Evolutionary conservation across 2,888 invertebrate genomes (phyloP).

Genomic region (Helicoverpa assulta): DNA sequence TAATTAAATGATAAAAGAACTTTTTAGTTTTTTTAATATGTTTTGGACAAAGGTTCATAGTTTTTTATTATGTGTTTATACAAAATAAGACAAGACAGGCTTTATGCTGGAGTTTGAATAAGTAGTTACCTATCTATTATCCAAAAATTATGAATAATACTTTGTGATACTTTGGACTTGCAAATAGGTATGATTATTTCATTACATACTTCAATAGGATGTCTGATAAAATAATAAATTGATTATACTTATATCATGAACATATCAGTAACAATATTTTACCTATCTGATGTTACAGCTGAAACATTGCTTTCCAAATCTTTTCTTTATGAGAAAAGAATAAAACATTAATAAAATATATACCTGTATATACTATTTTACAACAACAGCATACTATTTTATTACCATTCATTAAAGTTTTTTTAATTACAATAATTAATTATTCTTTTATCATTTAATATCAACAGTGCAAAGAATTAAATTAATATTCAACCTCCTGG

Average conservation of each 20-base stretch:
- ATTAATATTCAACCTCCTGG: conserved; percentile 82
- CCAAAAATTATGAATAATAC: too few species aligned
- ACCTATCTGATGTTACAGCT: background rate
- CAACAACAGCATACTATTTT: background rate
- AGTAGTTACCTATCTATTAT: too few species aligned
- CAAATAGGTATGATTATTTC: background rate
- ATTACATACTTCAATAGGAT: background rate
- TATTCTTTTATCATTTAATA: conserved; percentile 54
- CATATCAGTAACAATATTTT: background rate
- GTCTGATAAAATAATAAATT: background rate
- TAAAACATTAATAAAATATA: background rate
- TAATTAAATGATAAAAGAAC: conserved; percentile 58
- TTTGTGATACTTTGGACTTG: background rate
- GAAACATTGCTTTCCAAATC: background rate
- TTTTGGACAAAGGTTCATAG: too few species aligned
- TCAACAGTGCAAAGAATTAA: conserved; percentile 48
- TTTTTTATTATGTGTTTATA: too few species aligned
- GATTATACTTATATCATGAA: background rate
- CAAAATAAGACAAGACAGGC: too few species aligned
- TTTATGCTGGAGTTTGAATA: too few species aligned
- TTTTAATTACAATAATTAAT: background rate
- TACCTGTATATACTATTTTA: too few species aligned
- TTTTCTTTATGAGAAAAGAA: background rate
- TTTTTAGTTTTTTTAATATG: conserved; percentile 1
- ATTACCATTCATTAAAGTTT: too few species aligned